Evolutionary conservation across 1,140 invertebrate genomes (phyloP).

Genomic region (Heliconius congener): DNA sequence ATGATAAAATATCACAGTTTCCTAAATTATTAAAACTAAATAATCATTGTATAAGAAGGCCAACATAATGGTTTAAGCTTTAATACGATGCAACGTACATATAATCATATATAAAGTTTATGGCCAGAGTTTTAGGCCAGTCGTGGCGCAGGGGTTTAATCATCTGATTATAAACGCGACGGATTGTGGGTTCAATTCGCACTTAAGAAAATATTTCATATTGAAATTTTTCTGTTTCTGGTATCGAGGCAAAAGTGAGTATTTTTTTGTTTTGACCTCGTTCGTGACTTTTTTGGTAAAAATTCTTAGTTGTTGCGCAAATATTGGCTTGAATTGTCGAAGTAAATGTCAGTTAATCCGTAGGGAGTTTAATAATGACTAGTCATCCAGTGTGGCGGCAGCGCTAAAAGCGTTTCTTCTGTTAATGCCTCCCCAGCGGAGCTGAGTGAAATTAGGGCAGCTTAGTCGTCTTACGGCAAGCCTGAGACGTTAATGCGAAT

Average conservation of each 20-base stretch:
- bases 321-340: constrained; percentile 25
- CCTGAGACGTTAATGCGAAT: constrained; percentile 20
- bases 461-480: constrained; percentile 26
- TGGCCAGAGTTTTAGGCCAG: too few relatives aligned
- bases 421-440: constrained; percentile 40
- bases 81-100: neutral
- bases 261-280: too few relatives aligned
- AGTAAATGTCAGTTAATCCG: constrained; percentile 43
- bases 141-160: too few relatives aligned
- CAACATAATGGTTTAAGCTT: neutral
- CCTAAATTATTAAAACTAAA: neutral
- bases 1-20: neutral
- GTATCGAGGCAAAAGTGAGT: too few relatives aligned
- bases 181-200: too few relatives aligned
- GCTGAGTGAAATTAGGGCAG: constrained; percentile 38
- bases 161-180: too few relatives aligned
- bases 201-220: too few relatives aligned
- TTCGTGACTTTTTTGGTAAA: neutral
- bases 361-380: constrained; percentile 39
- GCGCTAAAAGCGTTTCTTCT: constrained; percentile 45
- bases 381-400: constrained; percentile 39
- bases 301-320: constrained; percentile 10
- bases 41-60: neutral
- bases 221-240: too few relatives aligned
- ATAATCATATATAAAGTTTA: too few relatives aligned